These are phyloP conservation scores for Piprites chloris DNA, from an alignment of 2,113 vertebrate species.

Conservation along the genomic window DNA sequence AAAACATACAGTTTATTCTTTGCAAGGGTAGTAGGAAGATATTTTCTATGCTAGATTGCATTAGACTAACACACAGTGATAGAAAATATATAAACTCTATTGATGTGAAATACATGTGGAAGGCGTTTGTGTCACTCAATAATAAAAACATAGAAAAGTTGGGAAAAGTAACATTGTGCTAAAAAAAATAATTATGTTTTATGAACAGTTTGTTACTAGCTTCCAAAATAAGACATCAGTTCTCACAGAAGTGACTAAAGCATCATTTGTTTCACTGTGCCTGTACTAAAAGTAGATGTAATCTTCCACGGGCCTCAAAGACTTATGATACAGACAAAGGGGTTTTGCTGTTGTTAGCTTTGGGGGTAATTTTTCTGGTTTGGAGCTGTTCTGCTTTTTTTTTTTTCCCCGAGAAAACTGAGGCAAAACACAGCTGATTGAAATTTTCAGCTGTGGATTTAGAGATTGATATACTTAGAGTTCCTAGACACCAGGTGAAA, in stretches of 20 bases:
- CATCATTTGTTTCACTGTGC: neutral
- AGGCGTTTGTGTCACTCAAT: neutral
- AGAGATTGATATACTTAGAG: neutral
- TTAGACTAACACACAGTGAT: neutral
- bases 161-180: neutral
- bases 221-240: conserved; percentile 10
- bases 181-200: neutral
- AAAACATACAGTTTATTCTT: neutral
- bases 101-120: neutral
- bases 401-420: neutral
- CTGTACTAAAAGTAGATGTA: conserved; percentile 9
- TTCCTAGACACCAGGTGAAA: neutral
- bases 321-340: neutral
- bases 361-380: neutral
- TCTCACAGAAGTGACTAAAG: neutral
- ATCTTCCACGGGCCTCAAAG: neutral
- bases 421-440: neutral
- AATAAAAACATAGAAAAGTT: neutral
- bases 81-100: neutral
- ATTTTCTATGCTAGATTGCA: neutral
- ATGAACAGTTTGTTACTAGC: neutral
- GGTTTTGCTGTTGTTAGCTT: neutral
- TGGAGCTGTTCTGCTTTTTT: neutral
- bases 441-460: neutral
- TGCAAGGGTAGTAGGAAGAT: neutral